A percentile compares a stretch with the other conserved stretches of the same genome.
Evolutionary conservation across 1,140 invertebrate genomes (phyloP).

Genomic region (Neodiprion virginianus): DNA sequence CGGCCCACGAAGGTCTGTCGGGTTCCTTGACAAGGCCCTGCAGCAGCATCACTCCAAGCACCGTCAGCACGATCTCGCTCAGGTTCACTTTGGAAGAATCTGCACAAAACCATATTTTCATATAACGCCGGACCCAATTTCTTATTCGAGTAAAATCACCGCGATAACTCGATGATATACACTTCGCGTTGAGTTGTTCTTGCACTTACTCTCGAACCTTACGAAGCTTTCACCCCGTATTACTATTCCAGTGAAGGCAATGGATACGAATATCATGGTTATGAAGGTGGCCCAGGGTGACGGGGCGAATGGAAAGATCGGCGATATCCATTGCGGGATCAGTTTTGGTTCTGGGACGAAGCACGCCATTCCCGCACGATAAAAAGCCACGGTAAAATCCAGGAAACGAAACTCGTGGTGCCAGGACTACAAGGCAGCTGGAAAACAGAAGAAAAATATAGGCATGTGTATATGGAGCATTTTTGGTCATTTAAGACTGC

Average conservation of each 20-base stretch:
- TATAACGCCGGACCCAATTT: slow-evolving; percentile 9
- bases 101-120: not conserved
- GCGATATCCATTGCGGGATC: slow-evolving; percentile 23
- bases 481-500: not conserved
- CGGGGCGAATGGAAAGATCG: slow-evolving; percentile 26
- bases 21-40: slow-evolving; percentile 21
- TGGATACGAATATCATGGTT: slow-evolving; percentile 14
- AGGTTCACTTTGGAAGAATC: not conserved
- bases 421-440: slow-evolving; percentile 68
- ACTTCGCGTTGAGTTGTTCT: not conserved
- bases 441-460: slow-evolving; percentile 29
- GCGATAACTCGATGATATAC: not conserved
- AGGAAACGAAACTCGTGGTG: slow-evolving; percentile 62
- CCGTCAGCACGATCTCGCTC: slow-evolving; percentile 17
- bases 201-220: slow-evolving; percentile 1
- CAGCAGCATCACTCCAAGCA: slow-evolving; percentile 23
- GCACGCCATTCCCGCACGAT: slow-evolving; percentile 66
- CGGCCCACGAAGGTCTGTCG: slow-evolving; percentile 10
- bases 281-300: slow-evolving; percentile 25
- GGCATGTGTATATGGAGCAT: not conserved
- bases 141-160: not conserved
- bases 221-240: slow-evolving; percentile 18
- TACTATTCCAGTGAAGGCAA: slow-evolving; percentile 8
- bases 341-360: slow-evolving; percentile 61
- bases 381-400: slow-evolving; percentile 63